A percentile compares a stretch with the other conserved stretches of the same genome.
Conservation (phyloP, 2,888 invertebrate genomes). For the Buathra laborator region DNA sequence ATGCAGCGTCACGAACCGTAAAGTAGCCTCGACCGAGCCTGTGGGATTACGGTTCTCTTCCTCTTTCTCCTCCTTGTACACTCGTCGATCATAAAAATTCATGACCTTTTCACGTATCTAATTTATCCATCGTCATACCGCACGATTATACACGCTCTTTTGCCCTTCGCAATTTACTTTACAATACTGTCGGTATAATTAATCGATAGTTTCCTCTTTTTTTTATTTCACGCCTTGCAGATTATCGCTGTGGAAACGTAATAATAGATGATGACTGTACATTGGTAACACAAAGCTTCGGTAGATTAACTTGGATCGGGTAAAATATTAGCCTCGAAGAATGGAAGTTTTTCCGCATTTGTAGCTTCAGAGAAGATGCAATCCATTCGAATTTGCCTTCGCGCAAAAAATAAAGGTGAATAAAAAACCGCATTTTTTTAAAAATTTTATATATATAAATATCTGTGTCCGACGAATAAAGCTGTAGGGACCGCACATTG, state of each 20-base stretch:
- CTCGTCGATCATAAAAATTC: slow-evolving; percentile 43
- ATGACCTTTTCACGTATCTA: slow-evolving; percentile 38
- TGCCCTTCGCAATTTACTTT: neutral
- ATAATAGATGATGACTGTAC: neutral
- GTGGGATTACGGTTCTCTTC: slow-evolving; percentile 2
- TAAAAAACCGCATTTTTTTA: no score
- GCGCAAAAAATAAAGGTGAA: no score
- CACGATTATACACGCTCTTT: slow-evolving; percentile 7
- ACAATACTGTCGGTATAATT: neutral
- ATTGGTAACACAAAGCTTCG: neutral
- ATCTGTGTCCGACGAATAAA: no score
- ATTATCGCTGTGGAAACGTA: neutral
- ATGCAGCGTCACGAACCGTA: slow-evolving; percentile 47
- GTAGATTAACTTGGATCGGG: neutral
- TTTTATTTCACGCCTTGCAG: neutral
- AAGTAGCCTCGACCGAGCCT: slow-evolving; percentile 1
- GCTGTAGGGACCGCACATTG: no score
- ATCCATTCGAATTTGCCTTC: no score
- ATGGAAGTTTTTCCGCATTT: no score
- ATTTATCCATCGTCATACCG: slow-evolving; percentile 29
- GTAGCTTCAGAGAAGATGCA: no score
- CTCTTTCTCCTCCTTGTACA: neutral
- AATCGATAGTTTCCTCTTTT: neutral
- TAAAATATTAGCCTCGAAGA: neutral
- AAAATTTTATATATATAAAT: no score